Base-by-base conservation (phyloP, 1,140 invertebrate genomes). In the Drosophila orena region DNA sequence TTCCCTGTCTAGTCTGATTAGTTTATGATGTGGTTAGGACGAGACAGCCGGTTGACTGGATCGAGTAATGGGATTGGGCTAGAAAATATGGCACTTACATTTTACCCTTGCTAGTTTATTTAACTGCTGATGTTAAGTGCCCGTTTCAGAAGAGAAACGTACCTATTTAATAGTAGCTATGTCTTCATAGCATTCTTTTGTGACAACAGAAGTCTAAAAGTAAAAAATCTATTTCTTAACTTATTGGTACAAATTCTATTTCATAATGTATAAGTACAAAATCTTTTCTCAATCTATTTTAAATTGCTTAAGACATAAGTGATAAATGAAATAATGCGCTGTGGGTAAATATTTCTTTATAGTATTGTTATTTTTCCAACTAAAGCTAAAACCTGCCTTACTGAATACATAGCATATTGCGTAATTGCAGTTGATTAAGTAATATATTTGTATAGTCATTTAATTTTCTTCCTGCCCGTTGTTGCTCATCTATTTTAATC, bases 401-500 rank as follows among this genome's bases (percentile, higher is more conserved):
- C 11, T 11, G 0, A 35, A 12, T 35, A 14, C 24, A 24, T 10
- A 50, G n/a, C n/a, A 14, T 30, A 2, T 44, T 50, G 20, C 4
- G 0, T 42, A 17, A 15, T 0, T 7, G 27, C 7, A 30, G 8
- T 30, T 30, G 27, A 30, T 30, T 30, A 30, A 1, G 6, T 30
- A 8, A 30, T 8, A 44, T 15, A 60, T 24, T 34, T 14, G 6
- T 27, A 8, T 14, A 17, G 17, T 15, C 24, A 37, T 46, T 30
- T 22, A 12, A 4, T 24, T 77, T 49, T 34, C 35, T 66, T 46
- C 37, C 27, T 30, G 30, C 40, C 42, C 20, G 55, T 30, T 40
- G 62, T 30, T 1, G 7, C n/a, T 44, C 66, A 55, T 58, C 65
- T 62, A 72, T 55, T 62, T 61, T 20, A 77, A 78, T 78, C 64